These are phyloP conservation scores for Taeniopygia guttata DNA, from an alignment of 2,797 vertebrate species.

Conservation along the genomic window DNA sequence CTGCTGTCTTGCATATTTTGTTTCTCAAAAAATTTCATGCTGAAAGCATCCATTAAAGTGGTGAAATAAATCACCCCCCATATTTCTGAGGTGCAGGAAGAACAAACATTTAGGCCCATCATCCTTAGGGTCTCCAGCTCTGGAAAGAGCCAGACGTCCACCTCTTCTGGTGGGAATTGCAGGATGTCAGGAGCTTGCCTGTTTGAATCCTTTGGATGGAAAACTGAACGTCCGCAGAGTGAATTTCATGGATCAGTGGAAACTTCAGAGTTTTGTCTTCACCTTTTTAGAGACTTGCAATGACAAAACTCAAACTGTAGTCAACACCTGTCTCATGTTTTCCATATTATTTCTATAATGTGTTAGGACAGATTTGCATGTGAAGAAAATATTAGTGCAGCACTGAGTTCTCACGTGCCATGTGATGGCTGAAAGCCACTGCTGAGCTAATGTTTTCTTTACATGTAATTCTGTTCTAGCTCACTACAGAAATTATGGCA, in stretches of 20 bases:
- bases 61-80: background rate
- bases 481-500: conserved; percentile 28
- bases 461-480: background rate
- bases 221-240: background rate
- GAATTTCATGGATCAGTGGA: background rate
- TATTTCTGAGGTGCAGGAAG: background rate
- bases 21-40: background rate
- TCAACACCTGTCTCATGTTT: conserved; percentile 25
- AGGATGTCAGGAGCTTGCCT: background rate
- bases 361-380: conserved; percentile 23
- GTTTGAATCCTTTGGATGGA: background rate
- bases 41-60: background rate
- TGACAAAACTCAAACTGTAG: background rate
- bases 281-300: background rate
- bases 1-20: background rate
- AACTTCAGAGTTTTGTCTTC: background rate
- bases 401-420: background rate
- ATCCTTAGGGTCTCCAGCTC: background rate
- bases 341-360: conserved; percentile 36
- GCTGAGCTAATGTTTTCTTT: conserved; percentile 10
- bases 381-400: background rate
- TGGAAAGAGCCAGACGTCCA: background rate
- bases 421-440: background rate
- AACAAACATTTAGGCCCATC: background rate
- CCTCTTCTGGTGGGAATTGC: background rate